phyloP scores from a whole-genome alignment of 2,797 vertebrate genomes.

The Sebastes variabilis region DNA sequence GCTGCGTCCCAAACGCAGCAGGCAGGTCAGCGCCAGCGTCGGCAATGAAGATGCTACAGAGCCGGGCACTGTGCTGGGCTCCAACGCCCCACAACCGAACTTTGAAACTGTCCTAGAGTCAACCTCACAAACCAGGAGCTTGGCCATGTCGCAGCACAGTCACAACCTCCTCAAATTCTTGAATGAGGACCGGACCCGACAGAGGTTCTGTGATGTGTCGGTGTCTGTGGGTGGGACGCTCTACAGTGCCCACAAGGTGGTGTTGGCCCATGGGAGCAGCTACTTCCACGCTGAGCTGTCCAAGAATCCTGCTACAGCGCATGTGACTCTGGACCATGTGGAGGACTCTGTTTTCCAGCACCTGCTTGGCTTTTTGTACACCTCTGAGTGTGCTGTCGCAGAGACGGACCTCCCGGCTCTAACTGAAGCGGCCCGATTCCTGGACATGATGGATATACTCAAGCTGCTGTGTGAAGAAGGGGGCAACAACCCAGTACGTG shows the following conservation, averaged over 20 bases:
- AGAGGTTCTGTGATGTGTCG: slow-evolving; percentile 91
- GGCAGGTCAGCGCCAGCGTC: slow-evolving; percentile 9
- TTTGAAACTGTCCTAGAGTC: slow-evolving; percentile 7
- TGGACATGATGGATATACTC: slow-evolving; percentile 95
- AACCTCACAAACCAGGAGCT: slow-evolving; percentile 75
- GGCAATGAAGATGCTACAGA: slow-evolving; percentile 10
- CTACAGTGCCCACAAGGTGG: slow-evolving; percentile 92
- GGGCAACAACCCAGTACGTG: slow-evolving; percentile 15
- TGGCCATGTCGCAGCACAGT: slow-evolving; percentile 88
- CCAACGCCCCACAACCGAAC: background rate
- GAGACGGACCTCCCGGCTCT: slow-evolving; percentile 89
- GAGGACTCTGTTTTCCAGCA: slow-evolving; percentile 91
- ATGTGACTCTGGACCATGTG: slow-evolving; percentile 91
- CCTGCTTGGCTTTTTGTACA: slow-evolving; percentile 94
- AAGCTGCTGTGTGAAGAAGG: slow-evolving; percentile 85
- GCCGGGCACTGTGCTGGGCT: background rate
- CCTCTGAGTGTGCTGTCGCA: slow-evolving; percentile 89
- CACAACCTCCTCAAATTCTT: slow-evolving; percentile 91
- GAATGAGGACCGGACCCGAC: slow-evolving; percentile 87
- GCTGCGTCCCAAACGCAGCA: slow-evolving; percentile 56
- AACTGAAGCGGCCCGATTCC: slow-evolving; percentile 91
- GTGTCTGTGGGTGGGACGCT: slow-evolving; percentile 90
- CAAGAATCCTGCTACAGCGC: slow-evolving; percentile 87
- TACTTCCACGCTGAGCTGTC: slow-evolving; percentile 95
- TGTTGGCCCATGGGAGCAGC: slow-evolving; percentile 96